These are phyloP conservation scores for Hydractinia echinata DNA, from an alignment of 30 jellyfish, hydroid and myxozoan genomes.

Conservation along the genomic window DNA sequence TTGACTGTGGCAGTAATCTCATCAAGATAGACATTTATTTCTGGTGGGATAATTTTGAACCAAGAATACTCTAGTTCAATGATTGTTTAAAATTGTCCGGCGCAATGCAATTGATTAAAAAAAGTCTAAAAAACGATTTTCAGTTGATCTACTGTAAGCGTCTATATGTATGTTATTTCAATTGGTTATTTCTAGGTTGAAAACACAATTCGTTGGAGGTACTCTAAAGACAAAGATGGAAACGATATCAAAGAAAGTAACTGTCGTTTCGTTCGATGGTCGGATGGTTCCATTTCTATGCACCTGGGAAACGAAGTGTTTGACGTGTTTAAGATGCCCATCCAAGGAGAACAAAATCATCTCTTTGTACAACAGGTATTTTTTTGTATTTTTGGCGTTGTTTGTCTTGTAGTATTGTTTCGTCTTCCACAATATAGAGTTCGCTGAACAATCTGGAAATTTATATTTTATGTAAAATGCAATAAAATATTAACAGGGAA, in stretches of 20 bases:
- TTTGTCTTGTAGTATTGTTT: not conserved
- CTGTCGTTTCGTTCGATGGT: conserved; percentile 91
- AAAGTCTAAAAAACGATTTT: too few relatives aligned
- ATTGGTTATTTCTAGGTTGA: conserved; percentile 96
- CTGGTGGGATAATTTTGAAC: too few relatives aligned
- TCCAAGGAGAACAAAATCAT: conserved; percentile 89
- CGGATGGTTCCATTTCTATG: conserved; percentile 93
- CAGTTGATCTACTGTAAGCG: too few relatives aligned
- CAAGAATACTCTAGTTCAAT: too few relatives aligned
- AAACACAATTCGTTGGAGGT: conserved; percentile 92
- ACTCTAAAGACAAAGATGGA: conserved; percentile 70
- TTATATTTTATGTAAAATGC: too few relatives aligned
- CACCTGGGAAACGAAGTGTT: conserved; percentile 96
- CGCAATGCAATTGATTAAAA: too few relatives aligned
- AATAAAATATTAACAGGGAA: too few relatives aligned
- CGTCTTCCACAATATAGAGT: not conserved
- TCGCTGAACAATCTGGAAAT: too few relatives aligned
- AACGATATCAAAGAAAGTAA: conserved; percentile 87
- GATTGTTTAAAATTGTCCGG: too few relatives aligned
- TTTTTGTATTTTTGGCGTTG: not conserved
- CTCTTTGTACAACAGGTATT: conserved; percentile 93
- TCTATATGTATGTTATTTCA: conserved; percentile 5
- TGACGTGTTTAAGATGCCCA: conserved; percentile 89
- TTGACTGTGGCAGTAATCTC: too few relatives aligned
- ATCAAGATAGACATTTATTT: too few relatives aligned